These are phyloP conservation scores for Penaeus japonicus DNA, from an alignment of 1,140 invertebrate species.

Conservation along the genomic window DNA sequence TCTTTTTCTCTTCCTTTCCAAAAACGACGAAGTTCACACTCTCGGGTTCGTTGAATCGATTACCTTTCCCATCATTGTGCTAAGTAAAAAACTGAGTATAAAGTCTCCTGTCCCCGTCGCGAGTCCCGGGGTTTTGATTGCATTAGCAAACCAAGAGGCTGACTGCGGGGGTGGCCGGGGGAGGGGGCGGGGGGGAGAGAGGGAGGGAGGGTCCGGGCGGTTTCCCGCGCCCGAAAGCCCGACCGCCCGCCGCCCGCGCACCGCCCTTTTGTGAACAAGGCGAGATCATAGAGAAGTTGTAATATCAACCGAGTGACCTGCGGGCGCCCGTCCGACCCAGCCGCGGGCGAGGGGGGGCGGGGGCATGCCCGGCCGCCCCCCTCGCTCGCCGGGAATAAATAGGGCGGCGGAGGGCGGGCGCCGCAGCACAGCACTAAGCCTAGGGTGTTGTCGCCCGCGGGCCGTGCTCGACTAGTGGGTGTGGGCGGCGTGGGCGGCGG, in stretches of 20 bases:
- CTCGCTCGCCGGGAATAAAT: not conserved
- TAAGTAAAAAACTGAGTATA: conserved; percentile 53
- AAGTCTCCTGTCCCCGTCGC: not conserved
- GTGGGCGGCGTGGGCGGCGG: conserved; percentile 24
- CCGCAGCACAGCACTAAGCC: not conserved
- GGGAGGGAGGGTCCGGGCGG: not conserved
- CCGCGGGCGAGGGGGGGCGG: not conserved
- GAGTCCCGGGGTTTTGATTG: conserved; percentile 44
- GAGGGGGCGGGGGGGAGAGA: not conserved
- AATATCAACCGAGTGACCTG: conserved; percentile 48
- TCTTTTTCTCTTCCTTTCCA: not conserved
- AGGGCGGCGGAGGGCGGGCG: not conserved
- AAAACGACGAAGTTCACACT: not conserved
- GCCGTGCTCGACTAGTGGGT: conserved; percentile 41
- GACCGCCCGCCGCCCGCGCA: not conserved
- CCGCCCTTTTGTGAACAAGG: conserved; percentile 52
- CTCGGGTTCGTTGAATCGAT: not conserved
- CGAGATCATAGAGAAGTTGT: conserved; percentile 53
- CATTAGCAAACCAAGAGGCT: conserved; percentile 40
- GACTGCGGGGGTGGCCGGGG: conserved; percentile 30
- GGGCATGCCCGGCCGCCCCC: not conserved
- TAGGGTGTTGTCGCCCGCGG: not conserved
- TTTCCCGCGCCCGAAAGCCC: not conserved
- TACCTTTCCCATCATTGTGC: not conserved
- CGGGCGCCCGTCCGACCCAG: not conserved